phyloP scores from a whole-genome alignment of 2,113 vertebrate genomes.

The Oostethus manadensis region DNA sequence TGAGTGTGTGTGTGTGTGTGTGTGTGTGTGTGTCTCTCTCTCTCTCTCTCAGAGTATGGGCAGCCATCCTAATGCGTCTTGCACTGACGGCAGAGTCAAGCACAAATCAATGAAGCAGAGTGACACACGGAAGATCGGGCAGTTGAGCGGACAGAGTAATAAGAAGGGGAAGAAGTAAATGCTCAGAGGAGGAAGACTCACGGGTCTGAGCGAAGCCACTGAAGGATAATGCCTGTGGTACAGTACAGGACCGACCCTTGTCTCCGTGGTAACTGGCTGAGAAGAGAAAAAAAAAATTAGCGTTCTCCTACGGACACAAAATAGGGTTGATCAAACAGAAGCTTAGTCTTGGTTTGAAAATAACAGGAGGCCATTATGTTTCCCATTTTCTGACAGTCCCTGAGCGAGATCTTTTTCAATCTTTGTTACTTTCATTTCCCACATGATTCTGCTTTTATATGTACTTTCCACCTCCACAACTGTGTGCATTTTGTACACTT shows the following conservation, averaged over 20 bases:
- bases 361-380: neutral
- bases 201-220: constrained; percentile 97
- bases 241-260: constrained; percentile 96
- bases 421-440: constrained; percentile 1
- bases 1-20: constrained; percentile 17
- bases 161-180: constrained; percentile 7
- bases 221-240: constrained; percentile 94
- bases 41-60: constrained; percentile 20
- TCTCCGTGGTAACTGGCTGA: constrained; percentile 91
- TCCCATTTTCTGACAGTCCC: constrained; percentile 2
- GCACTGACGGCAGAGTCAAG: constrained; percentile 25
- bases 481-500: neutral
- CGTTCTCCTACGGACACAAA: constrained; percentile 17
- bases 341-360: neutral
- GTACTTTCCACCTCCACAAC: neutral
- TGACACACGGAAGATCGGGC: constrained; percentile 15
- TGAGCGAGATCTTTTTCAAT: neutral
- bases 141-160: constrained; percentile 9
- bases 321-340: neutral
- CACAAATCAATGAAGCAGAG: constrained; percentile 28
- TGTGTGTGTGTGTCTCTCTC: constrained; percentile 12
- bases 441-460: constrained; percentile 4
- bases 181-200: constrained; percentile 69
- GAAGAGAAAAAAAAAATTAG: neutral
- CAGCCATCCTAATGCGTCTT: constrained; percentile 39